phyloP scores from a whole-genome alignment of 2,797 vertebrate species.

The Knipowitschia caucasica region DNA sequence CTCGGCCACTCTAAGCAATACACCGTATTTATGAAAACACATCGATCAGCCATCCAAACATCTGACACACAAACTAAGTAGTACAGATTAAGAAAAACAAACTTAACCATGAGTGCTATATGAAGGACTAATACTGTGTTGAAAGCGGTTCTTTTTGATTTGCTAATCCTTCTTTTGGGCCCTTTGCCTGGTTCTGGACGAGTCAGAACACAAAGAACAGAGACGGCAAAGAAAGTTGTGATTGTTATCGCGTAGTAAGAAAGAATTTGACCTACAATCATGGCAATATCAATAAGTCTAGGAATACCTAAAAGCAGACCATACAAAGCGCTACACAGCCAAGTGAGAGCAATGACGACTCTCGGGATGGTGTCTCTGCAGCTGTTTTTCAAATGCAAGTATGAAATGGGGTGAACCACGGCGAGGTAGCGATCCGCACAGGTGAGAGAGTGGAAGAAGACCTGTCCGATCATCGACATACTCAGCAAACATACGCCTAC shows the following conservation, averaged over 20 bases:
- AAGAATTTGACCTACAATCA: rapidly evolving
- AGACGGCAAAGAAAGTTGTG: conserved; percentile 14
- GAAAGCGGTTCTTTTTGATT: conserved; percentile 24
- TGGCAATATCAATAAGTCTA: rapidly evolving
- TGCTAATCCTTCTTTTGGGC: neutral
- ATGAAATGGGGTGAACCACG: neutral
- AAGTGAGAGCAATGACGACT: neutral
- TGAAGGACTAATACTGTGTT: conserved; percentile 5
- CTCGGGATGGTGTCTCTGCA: neutral
- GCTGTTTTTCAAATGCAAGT: neutral
- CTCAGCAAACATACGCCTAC: neutral
- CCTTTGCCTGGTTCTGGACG: conserved; percentile 6
- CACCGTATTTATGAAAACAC: rapidly evolving
- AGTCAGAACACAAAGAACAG: conserved; percentile 18
- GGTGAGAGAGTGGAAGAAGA: neutral
- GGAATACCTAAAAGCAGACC: neutral
- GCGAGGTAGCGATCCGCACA: neutral
- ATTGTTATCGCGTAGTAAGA: neutral
- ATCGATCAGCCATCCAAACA: neutral
- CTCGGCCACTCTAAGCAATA: neutral
- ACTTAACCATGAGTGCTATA: neutral
- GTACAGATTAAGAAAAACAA: neutral
- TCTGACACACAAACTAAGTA: neutral
- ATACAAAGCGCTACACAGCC: neutral
- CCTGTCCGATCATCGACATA: neutral